Evolutionary conservation across 2,888 invertebrate species (phyloP).

Genomic region (Yponomeuta plumbellus): DNA sequence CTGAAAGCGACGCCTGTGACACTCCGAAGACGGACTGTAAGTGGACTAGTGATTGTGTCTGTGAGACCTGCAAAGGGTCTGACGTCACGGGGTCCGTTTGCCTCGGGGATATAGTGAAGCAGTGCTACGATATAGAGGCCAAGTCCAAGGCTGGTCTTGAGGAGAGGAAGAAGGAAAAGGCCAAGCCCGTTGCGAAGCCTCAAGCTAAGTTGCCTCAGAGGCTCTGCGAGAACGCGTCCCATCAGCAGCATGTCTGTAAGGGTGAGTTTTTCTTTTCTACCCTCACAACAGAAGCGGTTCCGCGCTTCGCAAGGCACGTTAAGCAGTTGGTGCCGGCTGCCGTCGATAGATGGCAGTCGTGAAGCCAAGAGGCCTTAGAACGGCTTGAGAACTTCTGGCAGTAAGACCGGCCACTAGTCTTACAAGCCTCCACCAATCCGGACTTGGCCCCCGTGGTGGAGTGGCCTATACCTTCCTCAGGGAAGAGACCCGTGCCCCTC

Average conservation of each 20-base stretch:
- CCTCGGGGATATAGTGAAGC: conserved; percentile 47
- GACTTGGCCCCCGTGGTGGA: too few species aligned
- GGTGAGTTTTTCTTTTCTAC: conserved; percentile 46
- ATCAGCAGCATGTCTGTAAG: conserved; percentile 68
- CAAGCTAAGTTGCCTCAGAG: conserved; percentile 39
- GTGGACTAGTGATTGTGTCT: conserved; percentile 62
- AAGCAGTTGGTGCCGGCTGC: too few species aligned
- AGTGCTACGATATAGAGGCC: conserved; percentile 39
- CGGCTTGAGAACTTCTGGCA: too few species aligned
- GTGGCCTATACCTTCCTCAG: too few species aligned
- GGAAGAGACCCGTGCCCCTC: too few species aligned
- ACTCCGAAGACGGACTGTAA: conserved; percentile 59
- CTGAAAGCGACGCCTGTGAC: conserved; percentile 59
- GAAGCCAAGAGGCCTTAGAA: too few species aligned
- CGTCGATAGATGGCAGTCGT: too few species aligned
- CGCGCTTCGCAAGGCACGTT: not conserved
- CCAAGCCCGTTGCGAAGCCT: conserved; percentile 25
- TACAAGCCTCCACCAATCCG: too few species aligned
- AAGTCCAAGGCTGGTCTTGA: conserved; percentile 32
- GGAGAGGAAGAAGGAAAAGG: conserved; percentile 35
- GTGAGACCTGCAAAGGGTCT: conserved; percentile 47
- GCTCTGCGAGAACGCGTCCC: conserved; percentile 54
- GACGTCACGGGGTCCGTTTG: conserved; percentile 34
- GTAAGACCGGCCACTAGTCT: too few species aligned
- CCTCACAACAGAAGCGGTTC: not conserved